Evolutionary conservation across 1,140 invertebrate species (phyloP).

Genomic region (Drosophila rufa): DNA sequence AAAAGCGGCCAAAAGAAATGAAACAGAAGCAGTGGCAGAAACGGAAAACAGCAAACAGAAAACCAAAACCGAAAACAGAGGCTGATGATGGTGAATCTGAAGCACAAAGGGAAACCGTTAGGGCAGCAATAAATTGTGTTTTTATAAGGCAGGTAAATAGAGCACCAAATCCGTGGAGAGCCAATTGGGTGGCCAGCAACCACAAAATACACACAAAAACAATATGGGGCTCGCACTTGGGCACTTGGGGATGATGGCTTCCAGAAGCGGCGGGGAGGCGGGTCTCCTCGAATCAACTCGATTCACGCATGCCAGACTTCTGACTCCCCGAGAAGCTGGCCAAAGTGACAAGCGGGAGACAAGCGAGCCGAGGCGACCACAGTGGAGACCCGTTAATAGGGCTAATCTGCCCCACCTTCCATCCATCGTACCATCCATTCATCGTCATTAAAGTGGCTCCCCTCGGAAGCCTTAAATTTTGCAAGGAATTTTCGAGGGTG

Average conservation of each 20-base stretch:
- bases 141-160: constrained; percentile 82
- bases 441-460: constrained; percentile 11
- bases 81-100: constrained; percentile 32
- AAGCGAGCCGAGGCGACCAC: constrained; percentile 16
- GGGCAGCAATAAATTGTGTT: constrained; percentile 79
- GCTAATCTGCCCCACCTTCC: constrained; percentile 21
- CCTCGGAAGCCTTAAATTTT: constrained; percentile 6
- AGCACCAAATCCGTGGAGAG: constrained; percentile 75
- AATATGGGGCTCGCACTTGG: constrained; percentile 12
- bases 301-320: constrained; percentile 65
- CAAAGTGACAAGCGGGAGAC: constrained; percentile 41
- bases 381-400: constrained; percentile 37
- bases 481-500: not conserved
- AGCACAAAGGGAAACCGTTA: constrained; percentile 68
- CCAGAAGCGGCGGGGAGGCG: not conserved
- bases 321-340: constrained; percentile 43
- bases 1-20: constrained; percentile 45
- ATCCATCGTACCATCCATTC: not conserved
- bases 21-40: constrained; percentile 36
- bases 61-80: constrained; percentile 28
- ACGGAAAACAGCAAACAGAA: constrained; percentile 32
- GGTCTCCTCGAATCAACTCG: constrained; percentile 22
- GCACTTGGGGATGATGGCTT: constrained; percentile 13
- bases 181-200: constrained; percentile 68
- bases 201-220: constrained; percentile 68